Base-by-base conservation (phyloP, 2,888 invertebrate genomes). In the Agonopterix arenella region DNA sequence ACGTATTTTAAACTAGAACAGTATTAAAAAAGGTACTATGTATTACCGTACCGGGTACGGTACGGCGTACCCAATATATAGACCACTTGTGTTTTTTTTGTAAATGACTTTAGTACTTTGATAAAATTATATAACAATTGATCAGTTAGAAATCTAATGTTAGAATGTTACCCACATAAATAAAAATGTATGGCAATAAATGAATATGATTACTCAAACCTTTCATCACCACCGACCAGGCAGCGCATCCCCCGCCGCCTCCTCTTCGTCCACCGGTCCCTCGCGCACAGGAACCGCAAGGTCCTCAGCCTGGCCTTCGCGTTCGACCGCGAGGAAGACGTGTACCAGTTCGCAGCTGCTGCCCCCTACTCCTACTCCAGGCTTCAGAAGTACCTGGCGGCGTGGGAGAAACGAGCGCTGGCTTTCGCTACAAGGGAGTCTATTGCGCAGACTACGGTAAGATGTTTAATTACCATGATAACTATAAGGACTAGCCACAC, bases 341-440 rank as follows among this genome's bases (percentile, higher is more conserved):
- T 97, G 1, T 98, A 97, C 73, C 98, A 98, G 75, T 99, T 99
- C 82, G 93, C 97, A 1, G 92, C 98, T 64, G 95, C 95, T 28
- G 96, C 95, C 54, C 99, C 99, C 0, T 99, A 99, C 76, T 97
- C 98, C n/a, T 99, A 98, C 80, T 95, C 97, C 0, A 90, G 96
- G 49, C 90, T 97, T 47, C 96, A 98, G 80, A 93, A 94, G 43
- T 96, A 97, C 82, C 85, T 99, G 56, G 93, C 94, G 40, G 80
- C 91, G 2, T 90, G 89, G 89, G 84, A 84, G 58, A 86, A 97
- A 54, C 94, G 95, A 67, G 88, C 91, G 54, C 84, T 92, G 76
- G 82, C 89, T 10, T 89, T 89, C 63, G 94, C 96, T 56, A 91
- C 91, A 16, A 90, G 96, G 55, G 94, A 95, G 66, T 90, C 93